Percentiles rank a stretch among this genome's conserved stretches.
phyloP scores from a whole-genome alignment of 2,888 invertebrate species.

The Cephus pulcher region DNA sequence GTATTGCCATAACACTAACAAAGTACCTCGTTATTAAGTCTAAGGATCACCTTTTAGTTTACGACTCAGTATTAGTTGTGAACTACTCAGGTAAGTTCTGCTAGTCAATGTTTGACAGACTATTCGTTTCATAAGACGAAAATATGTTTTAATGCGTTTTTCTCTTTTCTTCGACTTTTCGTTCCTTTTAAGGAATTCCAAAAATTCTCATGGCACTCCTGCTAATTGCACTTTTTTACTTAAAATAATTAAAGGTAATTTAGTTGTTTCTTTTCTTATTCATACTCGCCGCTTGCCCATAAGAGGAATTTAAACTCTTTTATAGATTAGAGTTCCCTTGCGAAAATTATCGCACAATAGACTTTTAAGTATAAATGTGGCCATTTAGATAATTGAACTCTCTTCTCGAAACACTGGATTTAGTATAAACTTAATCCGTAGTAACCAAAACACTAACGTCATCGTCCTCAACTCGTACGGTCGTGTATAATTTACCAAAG shows the following conservation, averaged over 20 bases:
- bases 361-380: background rate
- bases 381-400: slow-evolving; percentile 2
- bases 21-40: background rate
- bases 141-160: background rate
- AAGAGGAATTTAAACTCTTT: too few relatives aligned
- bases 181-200: background rate
- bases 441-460: slow-evolving; percentile 19
- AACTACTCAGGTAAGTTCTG: background rate
- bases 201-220: background rate
- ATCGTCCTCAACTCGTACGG: slow-evolving; percentile 20
- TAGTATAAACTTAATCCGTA: slow-evolving; percentile 8
- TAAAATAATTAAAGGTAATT: background rate
- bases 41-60: background rate
- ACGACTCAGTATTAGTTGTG: background rate
- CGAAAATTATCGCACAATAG: background rate
- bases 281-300: too few relatives aligned
- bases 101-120: background rate
- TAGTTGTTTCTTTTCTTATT: background rate
- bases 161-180: background rate
- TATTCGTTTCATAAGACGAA: background rate
- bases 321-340: background rate
- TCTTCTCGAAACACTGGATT: background rate
- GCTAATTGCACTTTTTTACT: background rate
- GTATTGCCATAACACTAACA: slow-evolving; percentile 32
- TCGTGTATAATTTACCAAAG: slow-evolving; percentile 20